phyloP scores from a whole-genome alignment of 2,888 invertebrate species.

The Chymomyza amoena region DNA sequence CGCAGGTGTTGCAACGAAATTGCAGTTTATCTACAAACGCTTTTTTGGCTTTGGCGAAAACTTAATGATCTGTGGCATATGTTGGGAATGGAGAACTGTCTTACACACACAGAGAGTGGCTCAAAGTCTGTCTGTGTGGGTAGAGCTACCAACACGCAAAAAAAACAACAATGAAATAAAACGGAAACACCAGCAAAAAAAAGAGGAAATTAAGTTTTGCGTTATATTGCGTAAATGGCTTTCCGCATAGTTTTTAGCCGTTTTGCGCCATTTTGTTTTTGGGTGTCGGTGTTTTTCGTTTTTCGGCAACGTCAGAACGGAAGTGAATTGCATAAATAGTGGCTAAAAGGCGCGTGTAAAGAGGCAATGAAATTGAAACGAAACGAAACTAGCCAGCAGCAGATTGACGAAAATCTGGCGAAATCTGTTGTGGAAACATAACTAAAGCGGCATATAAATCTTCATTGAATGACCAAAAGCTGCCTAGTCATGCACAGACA shows the following conservation, averaged over 20 bases:
- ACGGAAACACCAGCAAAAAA: not conserved
- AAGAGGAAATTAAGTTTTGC: constrained; percentile 67
- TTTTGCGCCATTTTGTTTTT: not conserved
- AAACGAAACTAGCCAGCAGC: constrained; percentile 64
- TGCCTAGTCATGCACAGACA: constrained; percentile 55
- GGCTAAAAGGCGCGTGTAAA: constrained; percentile 65
- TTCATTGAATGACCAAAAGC: constrained; percentile 61
- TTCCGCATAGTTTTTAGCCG: constrained; percentile 47
- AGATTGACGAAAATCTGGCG: constrained; percentile 64
- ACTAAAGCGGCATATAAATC: constrained; percentile 64
- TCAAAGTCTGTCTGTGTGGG: not conserved
- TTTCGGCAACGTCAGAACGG: constrained; percentile 38
- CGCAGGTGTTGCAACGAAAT: constrained; percentile 69
- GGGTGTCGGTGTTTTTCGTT: not conserved
- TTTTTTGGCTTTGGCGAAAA: constrained; percentile 32
- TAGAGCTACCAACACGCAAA: not conserved
- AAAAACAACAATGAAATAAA: not conserved
- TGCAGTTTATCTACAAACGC: constrained; percentile 61
- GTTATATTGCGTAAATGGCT: constrained; percentile 71
- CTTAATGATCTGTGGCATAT: constrained; percentile 72
- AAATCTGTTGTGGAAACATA: constrained; percentile 40
- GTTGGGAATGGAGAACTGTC: constrained; percentile 11
- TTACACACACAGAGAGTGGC: not conserved
- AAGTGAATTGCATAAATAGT: constrained; percentile 70
- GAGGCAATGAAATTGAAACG: constrained; percentile 67